Percentiles rank a stretch among this genome's conserved stretches.
These are phyloP conservation scores for Arctopsyche grandis DNA, from an alignment of 1,140 invertebrate species.

Conservation along the genomic window DNA sequence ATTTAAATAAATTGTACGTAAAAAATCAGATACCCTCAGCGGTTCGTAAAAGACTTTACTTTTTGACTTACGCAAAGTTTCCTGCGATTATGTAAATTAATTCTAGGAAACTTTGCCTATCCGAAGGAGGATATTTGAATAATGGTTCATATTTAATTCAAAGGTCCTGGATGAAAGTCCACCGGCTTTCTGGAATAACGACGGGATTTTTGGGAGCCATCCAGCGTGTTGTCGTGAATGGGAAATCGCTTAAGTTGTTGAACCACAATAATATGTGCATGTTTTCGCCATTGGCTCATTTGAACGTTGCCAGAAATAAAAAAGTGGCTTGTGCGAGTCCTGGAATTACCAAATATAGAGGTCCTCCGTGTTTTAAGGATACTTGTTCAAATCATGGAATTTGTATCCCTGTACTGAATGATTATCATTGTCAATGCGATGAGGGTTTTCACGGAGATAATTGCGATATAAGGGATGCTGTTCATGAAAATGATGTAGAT, in stretches of 20 bases:
- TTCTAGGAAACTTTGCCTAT: conserved; percentile 9
- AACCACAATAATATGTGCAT: conserved; percentile 55
- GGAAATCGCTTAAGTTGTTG: conserved; percentile 70
- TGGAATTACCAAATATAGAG: conserved; percentile 68
- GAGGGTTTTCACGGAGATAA: conserved; percentile 73
- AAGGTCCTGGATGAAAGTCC: conserved; percentile 71
- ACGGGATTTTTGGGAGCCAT: conserved; percentile 78
- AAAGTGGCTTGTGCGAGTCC: conserved; percentile 47
- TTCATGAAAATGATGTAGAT: conserved; percentile 49
- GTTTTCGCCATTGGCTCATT: conserved; percentile 41
- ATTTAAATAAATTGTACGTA: neutral
- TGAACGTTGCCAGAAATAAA: conserved; percentile 32
- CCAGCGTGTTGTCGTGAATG: conserved; percentile 80
- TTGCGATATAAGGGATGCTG: conserved; percentile 66
- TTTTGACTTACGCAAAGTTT: neutral
- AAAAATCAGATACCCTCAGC: neutral
- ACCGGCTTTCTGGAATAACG: conserved; percentile 70
- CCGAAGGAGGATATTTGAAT: conserved; percentile 6
- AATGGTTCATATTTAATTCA: conserved; percentile 45
- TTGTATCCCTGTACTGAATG: conserved; percentile 78
- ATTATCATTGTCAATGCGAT: conserved; percentile 78
- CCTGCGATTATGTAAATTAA: conserved; percentile 12
- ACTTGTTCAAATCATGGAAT: conserved; percentile 81
- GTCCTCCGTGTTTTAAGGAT: conserved; percentile 75
- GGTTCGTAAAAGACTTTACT: neutral